These are phyloP conservation scores for Istiophorus platypterus DNA, from an alignment of 2,113 vertebrate genomes.

Conservation along the genomic window DNA sequence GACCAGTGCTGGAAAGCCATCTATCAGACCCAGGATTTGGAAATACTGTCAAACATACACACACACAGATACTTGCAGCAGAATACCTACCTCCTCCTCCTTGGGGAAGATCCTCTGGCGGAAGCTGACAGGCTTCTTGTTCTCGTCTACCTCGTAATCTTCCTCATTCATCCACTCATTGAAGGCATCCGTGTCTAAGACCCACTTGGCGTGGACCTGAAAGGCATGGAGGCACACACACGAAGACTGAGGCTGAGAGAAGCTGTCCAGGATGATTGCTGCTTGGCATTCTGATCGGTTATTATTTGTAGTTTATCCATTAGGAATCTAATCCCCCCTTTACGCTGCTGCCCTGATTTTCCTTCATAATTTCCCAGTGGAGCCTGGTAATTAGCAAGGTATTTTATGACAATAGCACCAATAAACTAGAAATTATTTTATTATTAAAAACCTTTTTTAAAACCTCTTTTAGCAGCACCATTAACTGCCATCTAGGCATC, in stretches of 20 bases:
- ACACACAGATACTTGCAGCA: background rate
- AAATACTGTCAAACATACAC: background rate
- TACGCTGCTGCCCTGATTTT: background rate
- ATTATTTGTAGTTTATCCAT: background rate
- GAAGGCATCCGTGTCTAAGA: slow-evolving; percentile 94
- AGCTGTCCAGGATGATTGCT: background rate
- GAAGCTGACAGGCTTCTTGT: slow-evolving; percentile 90
- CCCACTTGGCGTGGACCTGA: slow-evolving; percentile 96
- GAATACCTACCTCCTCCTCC: slow-evolving; percentile 91
- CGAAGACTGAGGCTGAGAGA: background rate
- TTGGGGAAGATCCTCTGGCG: slow-evolving; percentile 93
- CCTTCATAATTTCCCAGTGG: background rate
- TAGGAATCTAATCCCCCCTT: background rate
- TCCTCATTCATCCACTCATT: slow-evolving; percentile 99
- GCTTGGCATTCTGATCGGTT: background rate
- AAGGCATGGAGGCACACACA: too few relatives aligned
- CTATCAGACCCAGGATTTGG: background rate
- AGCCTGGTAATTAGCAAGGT: background rate
- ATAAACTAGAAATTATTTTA: too few relatives aligned
- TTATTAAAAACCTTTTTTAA: too few relatives aligned
- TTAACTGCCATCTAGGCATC: too few relatives aligned
- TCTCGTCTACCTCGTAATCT: slow-evolving; percentile 97
- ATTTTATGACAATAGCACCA: too few relatives aligned
- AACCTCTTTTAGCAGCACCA: too few relatives aligned
- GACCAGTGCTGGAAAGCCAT: background rate